phyloP scores from a whole-genome alignment of 1,140 invertebrate species.

The Amyelois transitella region DNA sequence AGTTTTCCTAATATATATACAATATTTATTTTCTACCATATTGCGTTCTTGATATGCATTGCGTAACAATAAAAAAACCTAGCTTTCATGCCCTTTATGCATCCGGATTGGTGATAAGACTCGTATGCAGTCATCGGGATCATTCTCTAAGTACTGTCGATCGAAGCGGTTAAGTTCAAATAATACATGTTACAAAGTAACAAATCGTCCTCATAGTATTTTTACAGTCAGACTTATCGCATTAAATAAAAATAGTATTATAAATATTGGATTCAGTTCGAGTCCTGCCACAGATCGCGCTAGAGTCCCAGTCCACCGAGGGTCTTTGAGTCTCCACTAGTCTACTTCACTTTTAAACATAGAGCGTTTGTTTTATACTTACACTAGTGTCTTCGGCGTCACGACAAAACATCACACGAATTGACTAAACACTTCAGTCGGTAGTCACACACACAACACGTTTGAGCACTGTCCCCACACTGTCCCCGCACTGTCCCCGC shows the following conservation, averaged over 20 bases:
- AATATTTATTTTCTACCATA: conserved; percentile 74
- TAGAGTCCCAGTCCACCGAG: conserved; percentile 19
- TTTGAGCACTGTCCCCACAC: too few species aligned
- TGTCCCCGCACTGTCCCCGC: too few species aligned
- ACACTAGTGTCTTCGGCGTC: conserved; percentile 14
- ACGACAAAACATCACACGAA: conserved; percentile 18
- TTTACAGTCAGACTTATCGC: conserved; percentile 71
- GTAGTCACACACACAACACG: too few species aligned
- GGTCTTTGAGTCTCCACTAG: conserved; percentile 16
- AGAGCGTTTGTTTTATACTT: conserved; percentile 23
- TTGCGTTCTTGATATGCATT: conserved; percentile 74
- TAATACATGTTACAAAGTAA: conserved; percentile 58
- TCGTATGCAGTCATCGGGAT: conserved; percentile 25
- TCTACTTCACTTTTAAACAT: conserved; percentile 19
- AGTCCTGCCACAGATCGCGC: conserved; percentile 16
- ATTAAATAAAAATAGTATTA: conserved; percentile 71
- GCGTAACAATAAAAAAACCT: conserved; percentile 74
- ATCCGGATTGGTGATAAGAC: conserved; percentile 35
- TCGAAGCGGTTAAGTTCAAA: conserved; percentile 62
- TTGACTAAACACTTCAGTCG: conserved; percentile 15
- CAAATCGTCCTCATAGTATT: conserved; percentile 47
- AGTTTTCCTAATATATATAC: conserved; percentile 65
- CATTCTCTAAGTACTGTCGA: conserved; percentile 60
- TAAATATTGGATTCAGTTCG: conserved; percentile 60
- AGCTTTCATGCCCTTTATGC: conserved; percentile 65